Percentiles rank a stretch among this genome's conserved stretches.
These are phyloP conservation scores for Arbacia lixula DNA, from an alignment of 53 echinoderm and acorn worm species.

Conservation along the genomic window DNA sequence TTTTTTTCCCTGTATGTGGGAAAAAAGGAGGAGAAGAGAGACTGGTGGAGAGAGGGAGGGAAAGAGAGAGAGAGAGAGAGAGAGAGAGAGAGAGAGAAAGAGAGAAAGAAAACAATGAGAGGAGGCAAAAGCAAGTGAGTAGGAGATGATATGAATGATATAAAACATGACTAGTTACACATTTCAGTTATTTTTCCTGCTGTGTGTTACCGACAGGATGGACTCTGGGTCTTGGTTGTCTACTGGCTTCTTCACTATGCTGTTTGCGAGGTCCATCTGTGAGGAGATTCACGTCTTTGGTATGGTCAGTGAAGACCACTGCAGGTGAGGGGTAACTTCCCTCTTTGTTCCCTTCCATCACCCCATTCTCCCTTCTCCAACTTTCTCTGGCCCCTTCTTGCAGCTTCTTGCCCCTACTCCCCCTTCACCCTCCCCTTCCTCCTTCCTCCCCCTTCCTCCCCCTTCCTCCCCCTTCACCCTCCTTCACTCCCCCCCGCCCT, in stretches of 20 bases:
- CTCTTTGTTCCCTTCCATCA: background rate
- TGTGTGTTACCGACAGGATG: conserved; percentile 46
- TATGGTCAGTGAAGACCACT: conserved; percentile 84
- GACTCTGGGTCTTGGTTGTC: conserved; percentile 75
- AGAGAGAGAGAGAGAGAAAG: background rate
- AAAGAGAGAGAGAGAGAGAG: background rate
- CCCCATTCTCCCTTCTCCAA: background rate
- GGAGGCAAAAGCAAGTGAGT: background rate
- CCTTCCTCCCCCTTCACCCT: too few species aligned
- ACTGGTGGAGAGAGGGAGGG: too few species aligned
- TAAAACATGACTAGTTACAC: background rate
- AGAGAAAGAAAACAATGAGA: background rate
- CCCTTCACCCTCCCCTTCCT: background rate
- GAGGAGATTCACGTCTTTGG: conserved; percentile 88
- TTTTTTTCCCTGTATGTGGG: too few species aligned
- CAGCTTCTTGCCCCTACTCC: too few species aligned
- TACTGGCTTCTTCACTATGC: conserved; percentile 94
- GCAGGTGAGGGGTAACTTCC: conserved; percentile 74
- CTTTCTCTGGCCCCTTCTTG: too few species aligned
- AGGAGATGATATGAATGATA: background rate
- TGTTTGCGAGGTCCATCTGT: conserved; percentile 66
- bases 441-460: background rate
- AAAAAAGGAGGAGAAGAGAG: too few species aligned
- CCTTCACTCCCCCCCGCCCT: too few species aligned
- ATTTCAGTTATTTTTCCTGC: too few species aligned